These are phyloP conservation scores for Suncus etruscus DNA, from an alignment of 2,113 vertebrate genomes.

Conservation along the genomic window DNA sequence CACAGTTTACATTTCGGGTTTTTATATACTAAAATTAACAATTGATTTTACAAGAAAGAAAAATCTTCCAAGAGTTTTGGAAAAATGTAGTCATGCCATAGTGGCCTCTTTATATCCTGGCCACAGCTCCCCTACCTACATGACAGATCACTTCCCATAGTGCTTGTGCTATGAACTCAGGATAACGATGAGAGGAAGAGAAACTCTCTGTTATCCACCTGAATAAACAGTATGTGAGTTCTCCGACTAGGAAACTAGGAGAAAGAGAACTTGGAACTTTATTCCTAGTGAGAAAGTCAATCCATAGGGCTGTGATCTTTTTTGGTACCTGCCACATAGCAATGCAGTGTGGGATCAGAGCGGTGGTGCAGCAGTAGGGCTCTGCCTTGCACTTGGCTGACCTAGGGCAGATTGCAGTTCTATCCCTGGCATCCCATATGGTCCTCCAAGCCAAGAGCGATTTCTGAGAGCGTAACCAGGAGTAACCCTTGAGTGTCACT, in stretches of 20 bases:
- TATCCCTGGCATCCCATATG: too few species aligned
- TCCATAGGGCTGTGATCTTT: neutral
- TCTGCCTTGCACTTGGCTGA: too few species aligned
- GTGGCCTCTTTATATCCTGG: neutral
- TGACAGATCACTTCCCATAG: neutral
- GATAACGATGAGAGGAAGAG: neutral
- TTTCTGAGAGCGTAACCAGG: too few species aligned
- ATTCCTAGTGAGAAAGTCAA: neutral
- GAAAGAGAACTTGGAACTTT: too few species aligned
- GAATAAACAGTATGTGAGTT: rapidly evolving
- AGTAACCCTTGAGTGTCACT: too few species aligned
- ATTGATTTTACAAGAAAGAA: neutral
- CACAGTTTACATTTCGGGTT: neutral
- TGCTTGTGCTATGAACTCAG: neutral
- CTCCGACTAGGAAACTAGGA: neutral
- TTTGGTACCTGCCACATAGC: neutral
- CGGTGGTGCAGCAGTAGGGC: too few species aligned
- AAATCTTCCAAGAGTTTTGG: neutral
- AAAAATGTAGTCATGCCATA: neutral
- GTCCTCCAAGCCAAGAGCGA: too few species aligned
- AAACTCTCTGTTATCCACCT: neutral
- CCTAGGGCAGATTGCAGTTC: too few species aligned
- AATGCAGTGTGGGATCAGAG: too few species aligned
- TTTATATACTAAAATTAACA: too few species aligned
- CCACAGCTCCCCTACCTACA: rapidly evolving